Conservation (phyloP, 2,797 vertebrate genomes). For the Cottoperca gobio region DNA sequence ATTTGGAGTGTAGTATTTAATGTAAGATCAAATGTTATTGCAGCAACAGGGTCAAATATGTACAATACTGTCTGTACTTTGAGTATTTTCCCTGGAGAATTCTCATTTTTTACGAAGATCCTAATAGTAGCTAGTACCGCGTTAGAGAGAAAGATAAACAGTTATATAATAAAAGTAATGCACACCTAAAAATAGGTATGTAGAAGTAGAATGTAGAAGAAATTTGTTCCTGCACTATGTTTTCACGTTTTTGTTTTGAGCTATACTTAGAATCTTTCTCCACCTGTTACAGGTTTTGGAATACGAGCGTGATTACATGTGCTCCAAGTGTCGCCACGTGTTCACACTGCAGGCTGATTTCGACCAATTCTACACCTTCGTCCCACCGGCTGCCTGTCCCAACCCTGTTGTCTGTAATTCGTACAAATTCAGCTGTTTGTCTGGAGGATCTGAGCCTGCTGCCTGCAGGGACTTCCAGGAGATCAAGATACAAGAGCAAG, state of each 20-base stretch:
- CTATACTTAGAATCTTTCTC: neutral
- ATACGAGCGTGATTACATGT: constrained; percentile 93
- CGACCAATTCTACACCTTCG: constrained; percentile 90
- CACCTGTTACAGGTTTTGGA: constrained; percentile 86
- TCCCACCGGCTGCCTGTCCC: constrained; percentile 84
- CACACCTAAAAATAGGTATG: too few relatives aligned
- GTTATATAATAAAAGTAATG: too few relatives aligned
- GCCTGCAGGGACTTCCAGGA: constrained; percentile 96
- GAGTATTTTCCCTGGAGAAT: too few relatives aligned
- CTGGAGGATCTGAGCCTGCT: constrained; percentile 84
- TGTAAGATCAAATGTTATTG: too few relatives aligned
- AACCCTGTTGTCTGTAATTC: constrained; percentile 89
- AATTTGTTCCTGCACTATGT: neutral
- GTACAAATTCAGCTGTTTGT: constrained; percentile 90
- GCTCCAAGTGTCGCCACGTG: constrained; percentile 91
- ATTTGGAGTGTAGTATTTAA: too few relatives aligned
- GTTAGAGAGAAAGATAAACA: too few relatives aligned
- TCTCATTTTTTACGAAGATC: too few relatives aligned
- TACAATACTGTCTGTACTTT: too few relatives aligned
- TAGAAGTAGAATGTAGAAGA: too few relatives aligned
- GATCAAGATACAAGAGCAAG: constrained; percentile 98
- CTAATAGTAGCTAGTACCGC: too few relatives aligned
- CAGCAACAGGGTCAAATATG: too few relatives aligned
- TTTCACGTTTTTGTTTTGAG: neutral
- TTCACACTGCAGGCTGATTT: constrained; percentile 90